phyloP scores from a whole-genome alignment of 2,797 vertebrate species.

The Coluber constrictor region DNA sequence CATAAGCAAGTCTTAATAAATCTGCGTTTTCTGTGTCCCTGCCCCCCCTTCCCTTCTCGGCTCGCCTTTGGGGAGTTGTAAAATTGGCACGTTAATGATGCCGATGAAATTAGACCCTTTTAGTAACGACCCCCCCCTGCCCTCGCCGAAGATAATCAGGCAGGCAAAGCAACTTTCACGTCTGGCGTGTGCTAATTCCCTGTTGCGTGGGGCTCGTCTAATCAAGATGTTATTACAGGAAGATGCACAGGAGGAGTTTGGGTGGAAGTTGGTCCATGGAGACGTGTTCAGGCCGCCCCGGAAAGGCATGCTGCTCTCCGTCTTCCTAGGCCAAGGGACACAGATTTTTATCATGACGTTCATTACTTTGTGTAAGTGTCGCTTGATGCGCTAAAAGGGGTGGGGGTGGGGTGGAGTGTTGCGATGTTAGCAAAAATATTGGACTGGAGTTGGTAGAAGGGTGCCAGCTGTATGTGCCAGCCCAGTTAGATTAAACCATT shows the following conservation, averaged over 20 bases:
- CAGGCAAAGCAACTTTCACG: slow-evolving; percentile 46
- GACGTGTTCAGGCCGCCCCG: slow-evolving; percentile 86
- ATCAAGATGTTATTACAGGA: slow-evolving; percentile 71
- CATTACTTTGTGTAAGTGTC: slow-evolving; percentile 87
- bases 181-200: slow-evolving; percentile 53
- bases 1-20: slow-evolving; percentile 37
- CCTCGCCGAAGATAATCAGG: slow-evolving; percentile 40
- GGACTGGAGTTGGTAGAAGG: neutral
- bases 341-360: slow-evolving; percentile 94
- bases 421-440: neutral
- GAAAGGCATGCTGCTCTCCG: slow-evolving; percentile 86
- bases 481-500: neutral
- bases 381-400: neutral
- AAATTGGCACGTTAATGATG: slow-evolving; percentile 52
- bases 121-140: slow-evolving; percentile 48
- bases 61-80: slow-evolving; percentile 44
- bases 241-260: slow-evolving; percentile 87
- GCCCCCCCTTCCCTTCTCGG: neutral
- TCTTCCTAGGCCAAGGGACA: slow-evolving; percentile 88
- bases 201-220: slow-evolving; percentile 45
- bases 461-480: neutral
- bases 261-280: slow-evolving; percentile 89
- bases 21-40: neutral
- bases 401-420: neutral
- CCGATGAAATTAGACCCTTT: slow-evolving; percentile 54